Base-by-base conservation (phyloP, 2,113 vertebrate species). In the Oreochromis tanganicae region DNA sequence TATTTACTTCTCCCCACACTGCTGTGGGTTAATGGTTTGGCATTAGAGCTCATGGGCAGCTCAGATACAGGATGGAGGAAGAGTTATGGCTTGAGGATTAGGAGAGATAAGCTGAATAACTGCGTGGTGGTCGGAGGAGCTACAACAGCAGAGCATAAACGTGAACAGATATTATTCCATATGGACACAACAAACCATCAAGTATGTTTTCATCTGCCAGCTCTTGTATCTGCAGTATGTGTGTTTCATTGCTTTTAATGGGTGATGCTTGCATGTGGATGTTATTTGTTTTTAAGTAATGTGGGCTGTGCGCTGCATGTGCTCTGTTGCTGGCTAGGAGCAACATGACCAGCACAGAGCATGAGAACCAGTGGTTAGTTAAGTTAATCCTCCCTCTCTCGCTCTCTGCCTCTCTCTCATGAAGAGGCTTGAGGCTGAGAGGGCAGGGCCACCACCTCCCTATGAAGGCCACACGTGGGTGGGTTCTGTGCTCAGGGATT, bases 1-100 rank as follows among this genome's bases (percentile, higher is more conserved):
- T 63, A 17, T 85, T 80, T 82, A 17, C 43, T 10, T 83, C 83
- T 85, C 38, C 38, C 24, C 24, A 13, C 24, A 12, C 2, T 54
- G 52, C n/a, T 82, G 63, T 50, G 59, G 56, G 32, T 81, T 91
- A 55, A 48, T 43, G 41, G 71, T 87, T 57, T 75, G 56, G 80
- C 41, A 16, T 34, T 3, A 3, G 83, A 87, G 85, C 80, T 90
- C 59, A 66, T 41, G 24, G 82, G 66, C 66, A n/a, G 82, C 86
- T 93, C 91, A 66, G 71, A 48, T 80, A 41, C 59, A 73, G 90
- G 91, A 63, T 78, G 86, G 79, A 84, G 61, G 81, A 80, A 86
- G 93, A 90, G 86, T 80, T 91, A 34, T 79, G 29, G 85, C 71
- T 34, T 86, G 82, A 83, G 91, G 92, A 93, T 95, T 94, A 95